Conservation (phyloP, 2,888 invertebrate species). For the Thyatira batis region DNA sequence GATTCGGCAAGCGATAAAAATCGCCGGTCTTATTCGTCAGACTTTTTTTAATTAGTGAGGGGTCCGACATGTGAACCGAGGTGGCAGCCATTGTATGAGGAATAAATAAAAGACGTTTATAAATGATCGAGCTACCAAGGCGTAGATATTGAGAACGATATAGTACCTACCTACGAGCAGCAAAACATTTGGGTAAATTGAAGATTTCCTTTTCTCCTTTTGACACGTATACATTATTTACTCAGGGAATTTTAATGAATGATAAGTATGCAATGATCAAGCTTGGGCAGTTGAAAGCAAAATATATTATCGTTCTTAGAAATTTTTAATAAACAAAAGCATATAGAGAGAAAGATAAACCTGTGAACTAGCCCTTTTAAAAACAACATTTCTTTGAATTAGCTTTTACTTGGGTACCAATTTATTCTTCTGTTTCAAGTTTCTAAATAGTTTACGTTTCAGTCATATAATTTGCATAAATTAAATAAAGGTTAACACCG, state of each 20-base stretch:
- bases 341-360: too few species aligned
- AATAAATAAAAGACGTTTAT: constrained; percentile 69
- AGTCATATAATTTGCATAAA: constrained; percentile 64
- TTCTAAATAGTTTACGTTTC: constrained; percentile 20
- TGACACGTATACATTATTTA: too few species aligned
- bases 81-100: constrained; percentile 72
- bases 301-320: too few species aligned
- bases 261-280: too few species aligned
- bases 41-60: constrained; percentile 80
- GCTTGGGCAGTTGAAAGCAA: too few species aligned
- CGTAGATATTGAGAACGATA: constrained; percentile 61
- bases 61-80: constrained; percentile 75
- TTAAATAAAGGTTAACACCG: constrained; percentile 58
- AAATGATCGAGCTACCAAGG: constrained; percentile 58
- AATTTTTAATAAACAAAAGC: too few species aligned
- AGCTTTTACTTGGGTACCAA: background rate
- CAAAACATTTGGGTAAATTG: background rate
- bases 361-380: too few species aligned
- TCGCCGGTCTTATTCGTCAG: constrained; percentile 81
- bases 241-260: too few species aligned
- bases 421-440: background rate
- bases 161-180: background rate
- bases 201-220: background rate
- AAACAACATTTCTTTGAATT: background rate
- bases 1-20: constrained; percentile 81